Evolutionary conservation across 1,140 invertebrate species (phyloP).

Genomic region (Ruditapes philippinarum): DNA sequence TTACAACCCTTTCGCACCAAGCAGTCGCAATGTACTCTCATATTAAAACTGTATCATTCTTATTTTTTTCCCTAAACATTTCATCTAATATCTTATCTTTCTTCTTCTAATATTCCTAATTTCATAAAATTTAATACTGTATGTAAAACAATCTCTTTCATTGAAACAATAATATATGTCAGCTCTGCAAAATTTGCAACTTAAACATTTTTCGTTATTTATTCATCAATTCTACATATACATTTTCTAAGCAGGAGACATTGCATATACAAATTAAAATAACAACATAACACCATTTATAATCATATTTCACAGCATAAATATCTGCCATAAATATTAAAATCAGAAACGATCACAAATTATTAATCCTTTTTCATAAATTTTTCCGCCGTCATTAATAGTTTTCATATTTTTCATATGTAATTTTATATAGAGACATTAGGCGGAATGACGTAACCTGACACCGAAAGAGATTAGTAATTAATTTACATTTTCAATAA

Average conservation of each 20-base stretch:
- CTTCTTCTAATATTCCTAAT: too few species aligned
- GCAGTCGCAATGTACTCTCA: too few species aligned
- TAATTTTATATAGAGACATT: constrained; percentile 31
- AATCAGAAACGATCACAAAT: not conserved
- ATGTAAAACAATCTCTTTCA: too few species aligned
- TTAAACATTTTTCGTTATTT: too few species aligned
- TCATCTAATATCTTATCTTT: too few species aligned
- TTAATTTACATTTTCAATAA: constrained; percentile 24
- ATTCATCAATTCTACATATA: not conserved
- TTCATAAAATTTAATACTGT: too few species aligned
- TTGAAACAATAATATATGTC: too few species aligned
- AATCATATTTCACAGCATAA: not conserved
- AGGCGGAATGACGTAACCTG: not conserved
- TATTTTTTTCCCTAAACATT: too few species aligned
- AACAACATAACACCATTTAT: not conserved
- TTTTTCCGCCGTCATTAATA: constrained; percentile 7
- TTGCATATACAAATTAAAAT: not conserved
- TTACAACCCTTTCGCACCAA: too few species aligned
- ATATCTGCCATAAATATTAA: not conserved
- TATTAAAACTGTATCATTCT: too few species aligned
- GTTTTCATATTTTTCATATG: constrained; percentile 23
- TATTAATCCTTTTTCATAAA: not conserved
- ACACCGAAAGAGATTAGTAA: not conserved
- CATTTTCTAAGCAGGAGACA: not conserved
- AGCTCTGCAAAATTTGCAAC: too few species aligned